Conservation (phyloP, 2,113 vertebrate species). For the Erpornis zantholeuca region DNA sequence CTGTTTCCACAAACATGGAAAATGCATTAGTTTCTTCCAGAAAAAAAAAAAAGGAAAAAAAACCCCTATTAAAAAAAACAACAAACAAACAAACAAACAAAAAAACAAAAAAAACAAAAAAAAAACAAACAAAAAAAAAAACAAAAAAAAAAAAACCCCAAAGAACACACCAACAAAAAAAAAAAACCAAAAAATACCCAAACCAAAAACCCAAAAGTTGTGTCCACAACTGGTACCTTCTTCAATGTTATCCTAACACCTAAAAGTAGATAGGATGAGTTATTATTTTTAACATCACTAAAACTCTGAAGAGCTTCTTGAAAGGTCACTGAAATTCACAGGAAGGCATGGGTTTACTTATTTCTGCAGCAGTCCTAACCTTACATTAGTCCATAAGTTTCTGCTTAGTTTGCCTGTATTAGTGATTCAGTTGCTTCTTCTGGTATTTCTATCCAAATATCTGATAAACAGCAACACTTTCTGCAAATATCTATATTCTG, state of each 20-base stretch:
- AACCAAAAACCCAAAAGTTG: neutral
- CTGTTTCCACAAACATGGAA: neutral
- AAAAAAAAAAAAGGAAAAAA: neutral
- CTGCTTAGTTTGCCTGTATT: neutral
- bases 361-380: neutral
- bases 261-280: neutral
- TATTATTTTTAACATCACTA: neutral
- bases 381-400: neutral
- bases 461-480: neutral
- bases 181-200: neutral
- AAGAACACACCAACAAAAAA: neutral
- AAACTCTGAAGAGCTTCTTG: neutral
- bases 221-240: neutral
- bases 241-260: neutral
- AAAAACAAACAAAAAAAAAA: too few relatives aligned
- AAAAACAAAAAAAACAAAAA: too few relatives aligned
- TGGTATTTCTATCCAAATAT: neutral
- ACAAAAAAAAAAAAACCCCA: neutral
- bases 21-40: conserved; percentile 38
- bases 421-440: neutral
- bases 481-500: neutral
- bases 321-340: neutral
- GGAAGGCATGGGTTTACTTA: neutral
- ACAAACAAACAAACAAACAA: too few relatives aligned
- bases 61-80: too few relatives aligned